phyloP scores from a whole-genome alignment of 1,140 invertebrate species.

The Sesamia nonagrioides region DNA sequence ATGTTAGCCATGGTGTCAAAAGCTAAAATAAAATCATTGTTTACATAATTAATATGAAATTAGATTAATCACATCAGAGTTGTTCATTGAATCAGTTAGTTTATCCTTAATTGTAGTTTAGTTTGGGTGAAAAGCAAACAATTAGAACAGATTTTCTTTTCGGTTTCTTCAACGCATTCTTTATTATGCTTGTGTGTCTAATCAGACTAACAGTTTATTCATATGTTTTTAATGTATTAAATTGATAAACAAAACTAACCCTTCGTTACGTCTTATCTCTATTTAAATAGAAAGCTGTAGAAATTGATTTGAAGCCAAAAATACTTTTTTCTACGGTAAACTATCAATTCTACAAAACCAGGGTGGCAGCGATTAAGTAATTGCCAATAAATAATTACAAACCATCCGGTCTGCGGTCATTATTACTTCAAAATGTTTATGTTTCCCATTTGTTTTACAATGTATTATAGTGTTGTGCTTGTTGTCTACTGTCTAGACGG shows the following conservation, averaged over 20 bases:
- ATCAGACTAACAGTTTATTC: neutral
- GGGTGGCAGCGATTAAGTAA: neutral
- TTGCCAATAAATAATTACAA: neutral
- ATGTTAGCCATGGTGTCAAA: neutral
- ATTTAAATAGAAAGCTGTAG: too few relatives aligned
- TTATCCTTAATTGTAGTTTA: conserved; percentile 1
- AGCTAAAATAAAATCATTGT: conserved; percentile 22
- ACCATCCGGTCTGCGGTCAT: neutral
- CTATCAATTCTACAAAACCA: neutral
- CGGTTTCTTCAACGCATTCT: neutral
- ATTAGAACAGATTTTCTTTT: conserved; percentile 21
- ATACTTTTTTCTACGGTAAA: neutral
- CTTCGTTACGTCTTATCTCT: too few relatives aligned
- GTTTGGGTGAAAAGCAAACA: neutral
- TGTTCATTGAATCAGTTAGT: conserved; percentile 4
- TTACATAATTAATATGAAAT: conserved; percentile 27
- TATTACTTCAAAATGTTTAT: neutral
- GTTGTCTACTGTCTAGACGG: conserved; percentile 40
- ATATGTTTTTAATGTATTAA: neutral
- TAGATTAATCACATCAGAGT: conserved; percentile 14
- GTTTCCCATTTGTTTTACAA: conserved; percentile 14
- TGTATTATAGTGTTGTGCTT: conserved; percentile 15
- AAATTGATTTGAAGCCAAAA: too few relatives aligned
- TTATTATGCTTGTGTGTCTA: neutral
- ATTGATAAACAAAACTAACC: too few relatives aligned